A percentile compares a stretch with the other conserved stretches of the same genome.
Evolutionary conservation across 1,140 invertebrate species (phyloP).

Genomic region (Parapsyche elsis): DNA sequence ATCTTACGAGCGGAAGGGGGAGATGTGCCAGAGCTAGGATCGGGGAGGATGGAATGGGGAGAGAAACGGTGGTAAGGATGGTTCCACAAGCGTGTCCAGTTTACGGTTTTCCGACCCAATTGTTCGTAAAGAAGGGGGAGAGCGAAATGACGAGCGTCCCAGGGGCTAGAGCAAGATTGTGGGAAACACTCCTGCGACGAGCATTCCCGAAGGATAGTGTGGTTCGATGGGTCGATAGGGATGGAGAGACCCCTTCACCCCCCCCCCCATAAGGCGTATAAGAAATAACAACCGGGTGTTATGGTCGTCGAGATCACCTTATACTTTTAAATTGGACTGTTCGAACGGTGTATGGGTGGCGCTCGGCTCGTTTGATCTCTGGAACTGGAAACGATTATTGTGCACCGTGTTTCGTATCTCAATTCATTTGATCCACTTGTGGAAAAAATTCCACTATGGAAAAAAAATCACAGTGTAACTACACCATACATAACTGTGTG

Average conservation of each 20-base stretch:
- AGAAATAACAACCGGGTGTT: conserved; percentile 53
- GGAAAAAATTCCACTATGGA: too few species aligned
- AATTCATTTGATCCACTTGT: conserved; percentile 13
- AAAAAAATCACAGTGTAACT: too few species aligned
- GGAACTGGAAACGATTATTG: conserved; percentile 37
- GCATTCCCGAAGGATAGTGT: not conserved
- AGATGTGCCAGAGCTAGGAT: not conserved
- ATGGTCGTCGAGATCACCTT: conserved; percentile 44
- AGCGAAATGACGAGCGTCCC: conserved; percentile 39
- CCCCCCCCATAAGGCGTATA: conserved; percentile 32
- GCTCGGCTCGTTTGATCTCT: conserved; percentile 40
- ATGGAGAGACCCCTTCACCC: conserved; percentile 21
- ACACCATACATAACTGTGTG: too few species aligned
- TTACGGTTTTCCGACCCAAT: conserved; percentile 45
- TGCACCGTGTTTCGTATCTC: conserved; percentile 33
- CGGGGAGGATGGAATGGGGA: not conserved
- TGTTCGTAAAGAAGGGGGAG: conserved; percentile 44
- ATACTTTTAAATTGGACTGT: conserved; percentile 55
- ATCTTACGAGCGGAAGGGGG: not conserved
- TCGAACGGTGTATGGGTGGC: conserved; percentile 42
- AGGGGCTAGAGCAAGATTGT: conserved; percentile 7
- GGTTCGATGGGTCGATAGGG: conserved; percentile 14
- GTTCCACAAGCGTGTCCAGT: conserved; percentile 27
- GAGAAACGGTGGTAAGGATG: not conserved
- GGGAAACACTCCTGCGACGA: not conserved